phyloP scores from a whole-genome alignment of 1,140 invertebrate genomes.

The Nasonia vitripennis region DNA sequence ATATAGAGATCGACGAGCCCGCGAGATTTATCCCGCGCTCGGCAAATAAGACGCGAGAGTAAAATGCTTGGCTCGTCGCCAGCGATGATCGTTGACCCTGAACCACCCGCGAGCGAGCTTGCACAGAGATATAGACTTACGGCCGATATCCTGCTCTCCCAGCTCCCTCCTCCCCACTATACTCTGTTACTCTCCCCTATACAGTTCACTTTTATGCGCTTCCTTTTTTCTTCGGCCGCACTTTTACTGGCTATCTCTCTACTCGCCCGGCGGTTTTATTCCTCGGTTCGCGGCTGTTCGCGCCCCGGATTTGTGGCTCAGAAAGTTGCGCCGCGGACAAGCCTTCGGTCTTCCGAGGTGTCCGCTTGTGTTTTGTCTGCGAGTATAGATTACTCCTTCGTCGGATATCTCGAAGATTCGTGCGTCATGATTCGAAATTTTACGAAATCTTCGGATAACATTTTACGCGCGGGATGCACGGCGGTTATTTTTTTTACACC shows the following conservation, averaged over 20 bases:
- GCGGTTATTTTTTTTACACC: not conserved
- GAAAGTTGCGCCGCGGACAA: not conserved
- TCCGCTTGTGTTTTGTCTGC: too few species aligned
- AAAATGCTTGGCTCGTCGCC: slow-evolving; percentile 37
- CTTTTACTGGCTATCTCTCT: slow-evolving; percentile 10
- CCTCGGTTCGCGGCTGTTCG: slow-evolving; percentile 9
- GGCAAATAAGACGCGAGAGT: not conserved
- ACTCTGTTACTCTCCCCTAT: not conserved
- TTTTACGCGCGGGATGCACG: too few species aligned
- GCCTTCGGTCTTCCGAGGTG: too few species aligned
- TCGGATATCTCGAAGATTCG: too few species aligned
- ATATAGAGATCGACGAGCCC: not conserved
- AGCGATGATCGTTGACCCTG: slow-evolving; percentile 47
- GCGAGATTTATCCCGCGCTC: not conserved
- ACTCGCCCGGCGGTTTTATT: slow-evolving; percentile 30
- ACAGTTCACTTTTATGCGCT: slow-evolving; percentile 3
- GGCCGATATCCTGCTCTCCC: slow-evolving; percentile 5
- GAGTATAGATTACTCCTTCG: too few species aligned
- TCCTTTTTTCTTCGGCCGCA: slow-evolving; percentile 6
- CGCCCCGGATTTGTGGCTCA: not conserved
- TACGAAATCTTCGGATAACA: too few species aligned
- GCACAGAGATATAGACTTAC: not conserved
- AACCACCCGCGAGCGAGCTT: slow-evolving; percentile 9
- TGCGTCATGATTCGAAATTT: too few species aligned
- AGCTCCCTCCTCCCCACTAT: not conserved